Base-by-base conservation (phyloP, 2,888 invertebrate species). In the Drosophila monieri region DNA sequence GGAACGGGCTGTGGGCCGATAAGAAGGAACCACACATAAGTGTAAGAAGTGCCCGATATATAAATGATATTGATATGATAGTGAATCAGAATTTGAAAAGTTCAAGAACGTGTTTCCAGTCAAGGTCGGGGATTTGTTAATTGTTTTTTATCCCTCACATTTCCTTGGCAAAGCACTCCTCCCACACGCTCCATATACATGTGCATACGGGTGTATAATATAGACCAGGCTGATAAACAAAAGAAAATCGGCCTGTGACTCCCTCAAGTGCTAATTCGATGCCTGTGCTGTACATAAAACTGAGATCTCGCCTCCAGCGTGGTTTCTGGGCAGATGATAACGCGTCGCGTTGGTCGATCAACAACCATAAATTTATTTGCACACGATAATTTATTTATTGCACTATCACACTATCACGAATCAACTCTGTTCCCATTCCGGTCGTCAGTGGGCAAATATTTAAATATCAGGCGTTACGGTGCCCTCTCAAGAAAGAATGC, bases 321-420 rank as follows among this genome's bases (percentile, higher is more conserved):
- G 41, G 18, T 23, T 37, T 64, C 67, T 69, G 54, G 66, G 78
- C 72, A 74, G 79, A 80, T 77, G 76, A 75, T 58, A 32, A 67
- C 21, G 59, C 70, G 53, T 47, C 47, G 53, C 56, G 74, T 49
- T 64, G 72, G 69, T 23, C 61, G 59, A 51, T 62, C 52, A 54
- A 54, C 57, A 62, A 58, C 47, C 60, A 76, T 76, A 70, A 80
- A 80, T 80, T 85, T 77, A 78, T 83, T 77, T 79, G 76, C 76
- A 77, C 59, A 73, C 74, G 80, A 83, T 80, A 87, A 85, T 78
- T 83, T 73, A 60, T 85, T 87, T 78, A 85, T 85, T 77, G 75
- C 71, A 65, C 52, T 65, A 65, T 71, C 75, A 46, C 49, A 49
- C 21, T 48, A 47, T 39, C 43, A 57, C 59, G 27, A 44, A 25